Conservation (phyloP, 1,140 invertebrate genomes). For the Wasmannia auropunctata region DNA sequence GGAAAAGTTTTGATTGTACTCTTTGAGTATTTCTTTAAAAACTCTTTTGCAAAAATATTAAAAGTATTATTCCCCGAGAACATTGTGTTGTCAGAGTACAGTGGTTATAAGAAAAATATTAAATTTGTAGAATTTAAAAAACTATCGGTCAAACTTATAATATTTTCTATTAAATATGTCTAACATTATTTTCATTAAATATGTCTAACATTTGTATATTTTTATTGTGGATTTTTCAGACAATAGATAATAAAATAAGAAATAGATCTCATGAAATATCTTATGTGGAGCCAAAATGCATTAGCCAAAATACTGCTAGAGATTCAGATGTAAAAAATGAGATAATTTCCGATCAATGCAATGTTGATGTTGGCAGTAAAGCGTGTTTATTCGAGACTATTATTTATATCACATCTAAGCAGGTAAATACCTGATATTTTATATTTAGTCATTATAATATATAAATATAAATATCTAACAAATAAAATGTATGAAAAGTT, state of each 20-base stretch:
- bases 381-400: conserved; percentile 65
- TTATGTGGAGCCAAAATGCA: background rate
- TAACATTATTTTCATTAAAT: background rate
- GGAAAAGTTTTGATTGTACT: conserved; percentile 81
- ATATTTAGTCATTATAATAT: conserved; percentile 12
- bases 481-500: conserved; percentile 63
- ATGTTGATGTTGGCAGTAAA: conserved; percentile 23
- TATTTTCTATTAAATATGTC: too few species aligned
- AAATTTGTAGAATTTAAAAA: conserved; percentile 16
- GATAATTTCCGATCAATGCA: background rate
- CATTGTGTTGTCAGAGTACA: conserved; percentile 53
- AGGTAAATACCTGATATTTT: conserved; percentile 67
- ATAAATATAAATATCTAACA: conserved; percentile 7
- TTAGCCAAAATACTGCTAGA: background rate
- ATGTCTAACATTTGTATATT: background rate
- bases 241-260: conserved; percentile 38
- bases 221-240: conserved; percentile 68
- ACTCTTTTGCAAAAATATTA: conserved; percentile 79
- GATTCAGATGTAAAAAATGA: background rate
- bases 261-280: conserved; percentile 4
- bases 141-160: background rate
- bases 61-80: conserved; percentile 71
- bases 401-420: conserved; percentile 76
- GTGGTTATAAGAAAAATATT: conserved; percentile 71
- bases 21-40: conserved; percentile 40